Conservation (phyloP, 2,113 vertebrate genomes). For the Callipepla squamata region DNA sequence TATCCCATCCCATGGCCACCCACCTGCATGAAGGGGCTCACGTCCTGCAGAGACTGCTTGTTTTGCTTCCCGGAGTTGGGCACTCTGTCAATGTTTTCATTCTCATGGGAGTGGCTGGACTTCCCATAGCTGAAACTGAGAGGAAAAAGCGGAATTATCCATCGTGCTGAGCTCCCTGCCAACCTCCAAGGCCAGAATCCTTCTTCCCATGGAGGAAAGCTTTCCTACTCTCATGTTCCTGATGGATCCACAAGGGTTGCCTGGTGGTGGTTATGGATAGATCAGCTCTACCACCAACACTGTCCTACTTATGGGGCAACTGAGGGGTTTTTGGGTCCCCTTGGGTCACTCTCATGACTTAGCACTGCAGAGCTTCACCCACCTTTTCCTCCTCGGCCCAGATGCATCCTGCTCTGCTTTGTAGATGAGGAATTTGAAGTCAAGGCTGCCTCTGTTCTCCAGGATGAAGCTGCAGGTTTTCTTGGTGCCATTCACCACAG, state of each 20-base stretch:
- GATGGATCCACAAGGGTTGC: background rate
- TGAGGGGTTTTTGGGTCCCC: background rate
- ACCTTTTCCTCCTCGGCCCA: constrained; percentile 71
- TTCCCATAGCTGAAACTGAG: constrained; percentile 40
- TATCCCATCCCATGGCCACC: fast-evolving
- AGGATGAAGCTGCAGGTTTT: constrained; percentile 79
- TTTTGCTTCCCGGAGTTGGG: constrained; percentile 11
- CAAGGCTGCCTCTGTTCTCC: constrained; percentile 84
- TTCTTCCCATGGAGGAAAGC: background rate
- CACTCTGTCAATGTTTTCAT: constrained; percentile 41
- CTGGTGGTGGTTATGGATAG: background rate
- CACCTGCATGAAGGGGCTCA: constrained; percentile 73
- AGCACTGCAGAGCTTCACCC: background rate
- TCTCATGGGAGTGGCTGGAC: constrained; percentile 53
- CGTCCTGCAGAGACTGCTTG: constrained; percentile 60
- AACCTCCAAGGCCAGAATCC: background rate
- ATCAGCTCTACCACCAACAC: background rate
- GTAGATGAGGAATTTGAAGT: constrained; percentile 79
- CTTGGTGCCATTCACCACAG: constrained; percentile 75
- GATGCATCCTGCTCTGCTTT: constrained; percentile 38
- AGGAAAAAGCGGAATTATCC: constrained; percentile 10
- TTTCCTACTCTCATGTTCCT: background rate
- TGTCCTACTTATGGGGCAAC: fast-evolving
- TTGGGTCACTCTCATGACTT: background rate
- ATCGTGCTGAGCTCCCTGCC: background rate